Evolutionary conservation across 2,888 invertebrate genomes (phyloP).

Genomic region (Yponomeuta plumbellus): DNA sequence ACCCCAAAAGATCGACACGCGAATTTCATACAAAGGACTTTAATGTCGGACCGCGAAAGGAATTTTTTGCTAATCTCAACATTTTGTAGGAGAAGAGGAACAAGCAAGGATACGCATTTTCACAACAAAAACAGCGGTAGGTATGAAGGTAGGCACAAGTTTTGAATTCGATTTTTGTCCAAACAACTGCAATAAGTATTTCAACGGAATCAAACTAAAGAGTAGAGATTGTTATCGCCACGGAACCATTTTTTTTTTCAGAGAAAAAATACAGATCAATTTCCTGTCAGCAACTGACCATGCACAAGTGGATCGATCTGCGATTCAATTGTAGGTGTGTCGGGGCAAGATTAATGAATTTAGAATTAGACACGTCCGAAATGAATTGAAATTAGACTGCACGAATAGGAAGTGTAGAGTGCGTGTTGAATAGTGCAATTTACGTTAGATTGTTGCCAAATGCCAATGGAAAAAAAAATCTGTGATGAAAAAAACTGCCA

Average conservation of each 20-base stretch:
- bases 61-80: slow-evolving; percentile 12
- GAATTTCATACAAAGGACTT: slow-evolving; percentile 15
- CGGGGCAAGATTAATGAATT: slow-evolving; percentile 68
- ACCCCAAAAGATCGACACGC: slow-evolving; percentile 33
- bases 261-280: slow-evolving; percentile 53
- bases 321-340: slow-evolving; percentile 36
- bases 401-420: slow-evolving; percentile 66
- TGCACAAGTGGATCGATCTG: slow-evolving; percentile 57
- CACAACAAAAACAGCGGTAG: not conserved
- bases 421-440: slow-evolving; percentile 60
- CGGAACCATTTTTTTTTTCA: not conserved
- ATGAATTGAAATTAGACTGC: slow-evolving; percentile 67
- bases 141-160: not conserved
- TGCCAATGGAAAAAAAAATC: slow-evolving; percentile 42
- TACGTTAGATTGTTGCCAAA: slow-evolving; percentile 60
- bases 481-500: slow-evolving; percentile 25
- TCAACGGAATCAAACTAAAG: not conserved
- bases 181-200: not conserved
- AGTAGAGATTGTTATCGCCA: not conserved
- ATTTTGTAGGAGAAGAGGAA: not conserved
- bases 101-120: not conserved
- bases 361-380: slow-evolving; percentile 70
- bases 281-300: slow-evolving; percentile 75
- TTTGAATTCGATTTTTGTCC: too few relatives aligned
- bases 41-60: not conserved